Conservation (phyloP, 1,140 invertebrate genomes). For the Holcopasites calliopsidis region DNA sequence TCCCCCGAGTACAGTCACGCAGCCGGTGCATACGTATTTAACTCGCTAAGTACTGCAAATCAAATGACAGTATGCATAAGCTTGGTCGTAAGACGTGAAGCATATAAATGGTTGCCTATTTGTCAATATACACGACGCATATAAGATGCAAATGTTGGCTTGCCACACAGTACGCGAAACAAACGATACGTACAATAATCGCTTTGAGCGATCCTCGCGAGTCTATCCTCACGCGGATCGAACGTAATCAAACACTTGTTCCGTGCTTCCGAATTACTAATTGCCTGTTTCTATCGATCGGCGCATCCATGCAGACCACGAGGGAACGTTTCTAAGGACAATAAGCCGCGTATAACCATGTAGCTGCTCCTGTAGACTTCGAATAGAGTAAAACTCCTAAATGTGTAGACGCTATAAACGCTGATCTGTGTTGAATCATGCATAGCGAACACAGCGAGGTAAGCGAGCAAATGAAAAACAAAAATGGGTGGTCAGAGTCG, state of each 20-base stretch:
- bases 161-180: not conserved
- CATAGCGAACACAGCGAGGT: not conserved
- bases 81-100: not conserved
- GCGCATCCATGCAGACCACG: not conserved
- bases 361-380: conserved; percentile 22
- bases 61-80: not conserved
- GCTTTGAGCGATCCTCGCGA: not conserved
- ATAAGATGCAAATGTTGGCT: not conserved
- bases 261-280: conserved; percentile 14
- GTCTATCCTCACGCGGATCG: not conserved
- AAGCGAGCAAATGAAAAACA: not conserved
- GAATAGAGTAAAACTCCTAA: conserved; percentile 34
- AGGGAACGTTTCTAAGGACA: conserved; percentile 32
- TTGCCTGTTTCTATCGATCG: not conserved
- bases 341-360: conserved; percentile 23
- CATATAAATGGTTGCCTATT: not conserved
- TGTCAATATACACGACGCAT: not conserved
- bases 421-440: not conserved
- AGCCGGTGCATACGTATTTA: not conserved
- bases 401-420: not conserved
- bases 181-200: not conserved
- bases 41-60: not conserved
- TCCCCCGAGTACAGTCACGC: not conserved
- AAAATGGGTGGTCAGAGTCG: too few relatives aligned
- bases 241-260: not conserved